phyloP scores from a whole-genome alignment of 2,797 vertebrate genomes.

The Sphenopsis melanotis region DNA sequence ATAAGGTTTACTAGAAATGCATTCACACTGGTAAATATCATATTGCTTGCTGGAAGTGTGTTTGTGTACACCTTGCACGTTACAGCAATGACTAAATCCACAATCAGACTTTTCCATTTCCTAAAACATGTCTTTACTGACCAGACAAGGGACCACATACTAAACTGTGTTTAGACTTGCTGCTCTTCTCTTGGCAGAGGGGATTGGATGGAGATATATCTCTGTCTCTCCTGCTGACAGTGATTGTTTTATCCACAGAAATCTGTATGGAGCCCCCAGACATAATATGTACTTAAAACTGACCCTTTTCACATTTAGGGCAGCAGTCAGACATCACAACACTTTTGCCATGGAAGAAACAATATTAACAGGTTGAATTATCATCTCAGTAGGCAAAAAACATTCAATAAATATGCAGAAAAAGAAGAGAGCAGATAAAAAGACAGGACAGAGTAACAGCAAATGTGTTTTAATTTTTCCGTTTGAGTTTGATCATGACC shows the following conservation, averaged over 20 bases:
- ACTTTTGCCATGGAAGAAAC: not conserved
- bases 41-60: not conserved
- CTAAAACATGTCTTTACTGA: not conserved
- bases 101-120: not conserved
- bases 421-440: not conserved
- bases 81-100: not conserved
- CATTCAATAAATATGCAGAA: not conserved
- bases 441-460: not conserved
- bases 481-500: conserved; percentile 9
- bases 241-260: not conserved
- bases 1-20: not conserved
- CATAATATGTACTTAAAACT: not conserved
- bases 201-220: not conserved
- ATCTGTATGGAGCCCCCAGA: not conserved
- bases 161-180: not conserved
- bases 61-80: not conserved
- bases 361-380: not conserved
- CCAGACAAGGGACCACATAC: not conserved
- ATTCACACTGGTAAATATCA: not conserved
- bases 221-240: not conserved
- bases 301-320: not conserved
- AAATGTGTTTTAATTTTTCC: not conserved
- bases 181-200: not conserved
- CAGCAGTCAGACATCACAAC: not conserved
- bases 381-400: not conserved